These are phyloP conservation scores for Vanacampus margaritifer DNA, from an alignment of 2,113 vertebrate genomes.

Conservation along the genomic window DNA sequence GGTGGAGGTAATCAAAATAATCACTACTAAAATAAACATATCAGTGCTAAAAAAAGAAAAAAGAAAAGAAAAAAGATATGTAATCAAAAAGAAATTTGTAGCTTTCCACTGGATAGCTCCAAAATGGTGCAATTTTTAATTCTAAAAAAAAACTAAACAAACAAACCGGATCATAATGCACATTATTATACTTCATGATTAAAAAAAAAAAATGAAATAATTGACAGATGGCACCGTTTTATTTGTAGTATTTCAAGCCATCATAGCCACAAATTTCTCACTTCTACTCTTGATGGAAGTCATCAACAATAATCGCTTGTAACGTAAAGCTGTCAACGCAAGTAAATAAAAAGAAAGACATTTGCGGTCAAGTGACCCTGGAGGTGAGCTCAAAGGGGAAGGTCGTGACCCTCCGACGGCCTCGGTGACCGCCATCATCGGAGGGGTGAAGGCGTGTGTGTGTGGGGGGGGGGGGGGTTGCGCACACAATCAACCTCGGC, in stretches of 20 bases:
- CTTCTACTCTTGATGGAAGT: not conserved
- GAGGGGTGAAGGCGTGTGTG: not conserved
- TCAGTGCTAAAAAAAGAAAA: too few relatives aligned
- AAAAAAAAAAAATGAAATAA: not conserved
- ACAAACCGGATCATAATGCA: too few relatives aligned
- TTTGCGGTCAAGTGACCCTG: not conserved
- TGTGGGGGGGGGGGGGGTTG: not conserved
- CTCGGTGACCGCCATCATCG: not conserved
- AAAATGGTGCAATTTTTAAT: too few relatives aligned
- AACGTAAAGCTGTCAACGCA: not conserved
- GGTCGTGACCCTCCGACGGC: conserved; percentile 2
- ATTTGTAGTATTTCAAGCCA: not conserved
- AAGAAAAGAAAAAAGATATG: too few relatives aligned
- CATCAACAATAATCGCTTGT: not conserved
- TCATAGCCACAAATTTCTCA: not conserved
- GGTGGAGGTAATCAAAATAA: too few relatives aligned
- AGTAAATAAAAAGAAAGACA: conserved; percentile 6
- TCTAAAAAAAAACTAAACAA: too few relatives aligned
- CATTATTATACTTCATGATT: too few relatives aligned
- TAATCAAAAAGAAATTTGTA: too few relatives aligned
- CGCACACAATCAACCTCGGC: not conserved
- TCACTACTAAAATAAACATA: too few relatives aligned
- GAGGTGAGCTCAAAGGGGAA: not conserved
- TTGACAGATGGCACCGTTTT: not conserved
- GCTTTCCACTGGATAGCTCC: too few relatives aligned